Conservation (phyloP, 2,888 invertebrate genomes). For the Artemia sp. region DNA sequence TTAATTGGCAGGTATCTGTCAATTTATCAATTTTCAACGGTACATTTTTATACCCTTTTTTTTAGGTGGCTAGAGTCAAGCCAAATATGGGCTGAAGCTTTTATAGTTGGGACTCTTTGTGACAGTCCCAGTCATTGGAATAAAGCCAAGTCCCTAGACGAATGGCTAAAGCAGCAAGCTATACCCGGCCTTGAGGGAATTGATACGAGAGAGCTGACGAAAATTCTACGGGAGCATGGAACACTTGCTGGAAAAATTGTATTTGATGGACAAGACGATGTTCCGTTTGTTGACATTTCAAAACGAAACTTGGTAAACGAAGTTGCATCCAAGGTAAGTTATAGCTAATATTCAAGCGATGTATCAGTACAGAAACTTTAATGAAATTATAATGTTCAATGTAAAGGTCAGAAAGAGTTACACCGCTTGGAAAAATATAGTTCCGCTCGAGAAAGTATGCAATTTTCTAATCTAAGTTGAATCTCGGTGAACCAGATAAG, state of each 20-base stretch:
- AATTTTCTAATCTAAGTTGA: no score
- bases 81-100: slow-evolving; percentile 73
- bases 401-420: no score
- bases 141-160: slow-evolving; percentile 52
- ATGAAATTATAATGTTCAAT: no score
- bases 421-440: no score
- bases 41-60: neutral
- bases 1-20: no score
- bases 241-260: slow-evolving; percentile 55
- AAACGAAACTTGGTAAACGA: slow-evolving; percentile 80
- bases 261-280: slow-evolving; percentile 30
- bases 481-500: no score
- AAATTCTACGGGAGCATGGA: slow-evolving; percentile 72
- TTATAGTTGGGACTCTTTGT: slow-evolving; percentile 80
- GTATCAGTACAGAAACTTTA: no score
- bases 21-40: no score
- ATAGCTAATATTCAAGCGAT: no score
- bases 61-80: slow-evolving; percentile 76
- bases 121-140: slow-evolving; percentile 81
- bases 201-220: slow-evolving; percentile 82
- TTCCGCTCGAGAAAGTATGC: no score
- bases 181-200: slow-evolving; percentile 78
- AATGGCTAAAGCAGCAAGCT: slow-evolving; percentile 61
- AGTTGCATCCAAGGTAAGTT: slow-evolving; percentile 58
- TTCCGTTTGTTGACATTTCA: slow-evolving; percentile 50